Percentiles rank a stretch among this genome's conserved stretches.
Conservation (phyloP, 1,140 invertebrate genomes). For the Leguminivora glycinivorella region DNA sequence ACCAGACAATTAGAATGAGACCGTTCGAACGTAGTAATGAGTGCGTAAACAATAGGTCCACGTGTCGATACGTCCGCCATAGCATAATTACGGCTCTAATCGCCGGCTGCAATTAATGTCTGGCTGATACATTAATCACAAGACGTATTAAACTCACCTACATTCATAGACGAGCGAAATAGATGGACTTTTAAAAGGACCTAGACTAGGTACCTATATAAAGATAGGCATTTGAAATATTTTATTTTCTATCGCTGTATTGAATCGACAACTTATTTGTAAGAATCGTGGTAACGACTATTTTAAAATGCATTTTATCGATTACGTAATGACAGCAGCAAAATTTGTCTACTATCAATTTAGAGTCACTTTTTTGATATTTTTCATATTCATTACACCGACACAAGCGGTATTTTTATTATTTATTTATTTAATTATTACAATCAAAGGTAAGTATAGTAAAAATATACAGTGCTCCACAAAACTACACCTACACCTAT, state of each 20-base stretch:
- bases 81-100: conserved; percentile 23
- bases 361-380: too few relatives aligned
- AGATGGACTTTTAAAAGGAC: neutral
- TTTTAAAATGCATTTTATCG: too few relatives aligned
- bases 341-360: too few relatives aligned
- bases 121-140: conserved; percentile 25
- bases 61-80: neutral
- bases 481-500: too few relatives aligned
- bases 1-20: neutral
- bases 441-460: too few relatives aligned
- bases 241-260: neutral
- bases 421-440: too few relatives aligned
- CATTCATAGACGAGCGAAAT: neutral
- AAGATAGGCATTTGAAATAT: neutral
- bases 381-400: too few relatives aligned
- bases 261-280: neutral
- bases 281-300: too few relatives aligned
- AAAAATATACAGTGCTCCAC: too few relatives aligned
- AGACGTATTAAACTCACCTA: neutral
- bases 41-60: conserved; percentile 14
- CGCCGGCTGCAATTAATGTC: conserved; percentile 15
- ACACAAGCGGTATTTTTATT: too few relatives aligned
- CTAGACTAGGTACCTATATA: too few relatives aligned
- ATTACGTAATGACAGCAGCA: too few relatives aligned
- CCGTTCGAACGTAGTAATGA: neutral